A percentile compares a stretch with the other conserved stretches of the same genome.
Evolutionary conservation across 2,888 invertebrate species (phyloP).

Genomic region (Molanna angustata): DNA sequence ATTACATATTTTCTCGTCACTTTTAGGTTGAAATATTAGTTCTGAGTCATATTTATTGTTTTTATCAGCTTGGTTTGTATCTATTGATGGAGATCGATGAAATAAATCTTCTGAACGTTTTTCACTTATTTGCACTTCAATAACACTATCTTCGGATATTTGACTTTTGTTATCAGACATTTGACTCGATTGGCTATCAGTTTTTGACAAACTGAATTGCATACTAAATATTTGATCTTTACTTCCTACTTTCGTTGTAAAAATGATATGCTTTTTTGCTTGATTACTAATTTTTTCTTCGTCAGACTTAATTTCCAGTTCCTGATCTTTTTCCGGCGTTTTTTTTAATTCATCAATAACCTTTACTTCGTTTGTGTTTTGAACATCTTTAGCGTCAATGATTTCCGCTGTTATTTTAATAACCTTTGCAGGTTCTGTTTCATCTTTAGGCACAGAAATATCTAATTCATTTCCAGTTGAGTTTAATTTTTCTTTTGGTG

Average conservation of each 20-base stretch:
- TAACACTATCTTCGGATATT: constrained; percentile 32
- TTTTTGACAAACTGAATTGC: constrained; percentile 62
- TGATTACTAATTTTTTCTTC: constrained; percentile 36
- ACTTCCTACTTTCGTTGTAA: constrained; percentile 67
- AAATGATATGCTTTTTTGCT: constrained; percentile 54
- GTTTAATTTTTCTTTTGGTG: constrained; percentile 2
- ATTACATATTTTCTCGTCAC: constrained; percentile 12
- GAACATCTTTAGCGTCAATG: constrained; percentile 10
- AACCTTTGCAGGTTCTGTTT: constrained; percentile 2
- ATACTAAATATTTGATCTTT: constrained; percentile 68
- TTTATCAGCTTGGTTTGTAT: constrained; percentile 26
- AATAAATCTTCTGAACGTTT: constrained; percentile 22
- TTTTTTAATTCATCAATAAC: constrained; percentile 15
- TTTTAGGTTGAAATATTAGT: neutral
- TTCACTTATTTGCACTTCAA: constrained; percentile 28
- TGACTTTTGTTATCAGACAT: constrained; percentile 45
- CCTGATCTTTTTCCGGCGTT: constrained; percentile 12
- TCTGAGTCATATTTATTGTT: constrained; percentile 16
- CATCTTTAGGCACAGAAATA: constrained; percentile 10
- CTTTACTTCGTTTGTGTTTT: constrained; percentile 9
- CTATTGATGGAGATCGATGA: constrained; percentile 22
- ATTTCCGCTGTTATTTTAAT: constrained; percentile 6
- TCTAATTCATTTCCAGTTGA: constrained; percentile 8
- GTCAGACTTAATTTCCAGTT: constrained; percentile 14
- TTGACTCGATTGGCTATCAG: constrained; percentile 62